Percentiles rank a stretch among this genome's conserved stretches.
Conservation (phyloP, 2,113 vertebrate species). For the Salvator merianae region DNA sequence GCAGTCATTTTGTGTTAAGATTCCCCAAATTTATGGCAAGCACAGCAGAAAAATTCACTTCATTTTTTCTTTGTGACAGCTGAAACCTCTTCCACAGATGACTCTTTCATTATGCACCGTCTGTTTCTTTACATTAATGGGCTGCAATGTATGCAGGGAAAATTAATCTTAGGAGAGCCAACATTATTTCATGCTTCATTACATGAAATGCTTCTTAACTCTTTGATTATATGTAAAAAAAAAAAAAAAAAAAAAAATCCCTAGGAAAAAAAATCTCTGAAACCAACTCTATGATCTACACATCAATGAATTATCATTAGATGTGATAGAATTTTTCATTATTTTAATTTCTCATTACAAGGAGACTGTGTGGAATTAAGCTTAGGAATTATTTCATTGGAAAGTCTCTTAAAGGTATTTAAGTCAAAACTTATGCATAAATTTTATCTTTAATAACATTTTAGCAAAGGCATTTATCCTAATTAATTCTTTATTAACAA, state of each 20-base stretch:
- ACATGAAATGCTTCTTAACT: constrained; percentile 48
- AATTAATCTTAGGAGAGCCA: constrained; percentile 34
- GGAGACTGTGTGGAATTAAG: background rate
- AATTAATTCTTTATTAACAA: background rate
- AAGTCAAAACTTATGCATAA: background rate
- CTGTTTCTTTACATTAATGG: constrained; percentile 49
- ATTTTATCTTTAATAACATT: background rate
- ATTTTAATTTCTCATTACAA: constrained; percentile 14
- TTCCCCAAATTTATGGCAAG: constrained; percentile 30
- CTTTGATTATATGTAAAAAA: constrained; percentile 49
- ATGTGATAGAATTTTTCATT: constrained; percentile 36
- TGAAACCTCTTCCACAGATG: constrained; percentile 26
- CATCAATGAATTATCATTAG: constrained; percentile 48
- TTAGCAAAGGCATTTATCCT: background rate
- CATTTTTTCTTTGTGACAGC: constrained; percentile 22
- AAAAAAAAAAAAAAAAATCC: background rate
- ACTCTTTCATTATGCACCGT: constrained; percentile 28
- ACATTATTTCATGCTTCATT: constrained; percentile 49
- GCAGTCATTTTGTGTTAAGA: background rate
- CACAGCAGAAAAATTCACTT: constrained; percentile 13
- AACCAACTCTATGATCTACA: constrained; percentile 33
- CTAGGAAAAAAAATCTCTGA: constrained; percentile 29
- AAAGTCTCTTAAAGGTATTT: constrained; percentile 4
- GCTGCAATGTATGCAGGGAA: constrained; percentile 19
- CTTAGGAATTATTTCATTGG: background rate